phyloP scores from a whole-genome alignment of 2,888 invertebrate genomes.

The Heliothis peltigera region DNA sequence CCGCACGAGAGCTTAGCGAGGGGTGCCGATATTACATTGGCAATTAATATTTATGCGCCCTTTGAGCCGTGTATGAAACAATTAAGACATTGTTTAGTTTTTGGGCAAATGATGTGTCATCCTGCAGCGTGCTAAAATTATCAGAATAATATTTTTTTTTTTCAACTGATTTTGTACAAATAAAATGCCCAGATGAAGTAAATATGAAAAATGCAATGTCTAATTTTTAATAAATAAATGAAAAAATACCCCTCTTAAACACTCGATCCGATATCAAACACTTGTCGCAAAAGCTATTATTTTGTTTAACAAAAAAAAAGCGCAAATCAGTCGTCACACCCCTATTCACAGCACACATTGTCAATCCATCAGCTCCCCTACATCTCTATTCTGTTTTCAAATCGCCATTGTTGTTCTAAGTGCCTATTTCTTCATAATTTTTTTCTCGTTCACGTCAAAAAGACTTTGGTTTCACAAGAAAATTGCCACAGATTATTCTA shows the following conservation, averaged over 20 bases:
- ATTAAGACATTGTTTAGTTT: conserved; percentile 27
- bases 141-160: background rate
- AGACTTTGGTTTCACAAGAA: conserved; percentile 40
- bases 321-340: conserved; percentile 38
- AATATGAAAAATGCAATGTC: background rate
- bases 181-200: background rate
- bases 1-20: conserved; percentile 67
- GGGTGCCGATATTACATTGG: conserved; percentile 54
- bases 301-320: conserved; percentile 34
- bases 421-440: conserved; percentile 68
- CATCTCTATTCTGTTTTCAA: conserved; percentile 70
- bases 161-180: too few relatives aligned
- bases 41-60: conserved; percentile 55
- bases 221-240: background rate
- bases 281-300: conserved; percentile 13
- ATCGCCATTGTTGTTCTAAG: conserved; percentile 74
- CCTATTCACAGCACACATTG: conserved; percentile 63
- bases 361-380: conserved; percentile 65
- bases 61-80: conserved; percentile 27
- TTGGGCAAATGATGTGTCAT: background rate
- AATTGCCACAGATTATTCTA: conserved; percentile 60
- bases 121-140: too few relatives aligned
- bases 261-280: conserved; percentile 10
- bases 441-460: conserved; percentile 39
- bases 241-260: conserved; percentile 7